Evolutionary conservation across 2,888 invertebrate species (phyloP), one percentile per base, ranked within the genome.

Genomic region (Drosophila flavopinicola): DNA sequence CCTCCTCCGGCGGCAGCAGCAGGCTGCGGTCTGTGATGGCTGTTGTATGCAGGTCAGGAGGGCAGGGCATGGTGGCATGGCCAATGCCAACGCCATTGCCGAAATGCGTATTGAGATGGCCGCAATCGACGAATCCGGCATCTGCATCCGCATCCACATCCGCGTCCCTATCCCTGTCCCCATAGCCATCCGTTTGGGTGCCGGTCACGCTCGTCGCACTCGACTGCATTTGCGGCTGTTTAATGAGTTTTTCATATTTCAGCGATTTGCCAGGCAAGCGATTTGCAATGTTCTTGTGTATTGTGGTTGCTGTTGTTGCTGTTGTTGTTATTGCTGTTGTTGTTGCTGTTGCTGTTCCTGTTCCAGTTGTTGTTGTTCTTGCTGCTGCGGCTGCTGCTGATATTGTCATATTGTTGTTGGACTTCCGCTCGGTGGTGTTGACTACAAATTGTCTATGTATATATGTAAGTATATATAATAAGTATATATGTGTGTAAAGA

Each of bases 161-260:
- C 44, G n/a, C 51, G 15, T 47, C 32, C 37, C 37, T 42, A 42
- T 66, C 35, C 47, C 45, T 33, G 56, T 49, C 60, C 39, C 37
- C 39, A n/a, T n/a, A n/a, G n/a, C n/a, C n/a, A 58, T 74, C 75
- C 78, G 75, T 66, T 85, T 67, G 72, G 15, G 69, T 75, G 42
- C 66, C 77, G 69, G 84, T 84, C 69, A 80, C 73, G 75, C 65
- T 70, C 45, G 70, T 59, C 42, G 49, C 45, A 20, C 66, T 56
- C 59, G 58, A 74, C 69, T 74, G 57, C 76, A 78, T 70, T 60
- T 83, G 83, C 64, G 77, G 75, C 66, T 82, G 79, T 74, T 76
- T 84, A 85, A 80, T 83, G 77, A 85, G 85, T 78, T 85, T 88
- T 78, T 89, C 89, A 84, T 88, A 88, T 88, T 88, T 89, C 54